These are phyloP conservation scores for Oreohelix idahoensis DNA, from an alignment of 1,140 invertebrate species.

Conservation along the genomic window DNA sequence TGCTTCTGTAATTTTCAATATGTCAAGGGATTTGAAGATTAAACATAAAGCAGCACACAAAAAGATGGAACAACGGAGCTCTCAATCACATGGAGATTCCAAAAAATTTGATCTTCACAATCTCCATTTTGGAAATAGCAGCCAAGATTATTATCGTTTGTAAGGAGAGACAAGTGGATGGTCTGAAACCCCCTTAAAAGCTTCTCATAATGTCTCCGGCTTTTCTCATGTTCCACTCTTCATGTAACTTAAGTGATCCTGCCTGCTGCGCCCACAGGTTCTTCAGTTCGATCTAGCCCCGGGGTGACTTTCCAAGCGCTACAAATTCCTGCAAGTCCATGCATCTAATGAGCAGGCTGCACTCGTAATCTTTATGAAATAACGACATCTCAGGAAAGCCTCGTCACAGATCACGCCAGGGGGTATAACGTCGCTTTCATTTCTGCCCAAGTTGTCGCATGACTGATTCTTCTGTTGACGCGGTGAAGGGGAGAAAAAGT, in stretches of 20 bases:
- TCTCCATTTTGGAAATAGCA: constrained; percentile 1
- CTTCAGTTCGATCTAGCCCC: constrained; percentile 8
- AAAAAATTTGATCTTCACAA: constrained; percentile 5
- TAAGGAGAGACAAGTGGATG: constrained; percentile 16
- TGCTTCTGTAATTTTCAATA: neutral
- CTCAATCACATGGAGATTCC: neutral
- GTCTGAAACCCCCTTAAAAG: constrained; percentile 1
- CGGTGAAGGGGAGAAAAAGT: neutral
- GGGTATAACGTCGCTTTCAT: neutral
- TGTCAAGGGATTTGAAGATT: constrained; percentile 12
- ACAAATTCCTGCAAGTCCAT: constrained; percentile 16
- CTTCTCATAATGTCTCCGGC: constrained; percentile 3
- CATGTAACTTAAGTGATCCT: constrained; percentile 13
- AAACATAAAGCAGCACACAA: neutral
- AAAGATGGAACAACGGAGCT: neutral
- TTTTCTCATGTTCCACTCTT: constrained; percentile 10
- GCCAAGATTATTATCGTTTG: constrained; percentile 8
- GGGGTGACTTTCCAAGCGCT: constrained; percentile 10
- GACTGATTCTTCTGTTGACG: constrained; percentile 3
- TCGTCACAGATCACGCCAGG: constrained; percentile 18
- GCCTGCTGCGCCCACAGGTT: constrained; percentile 2
- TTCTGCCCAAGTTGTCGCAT: neutral
- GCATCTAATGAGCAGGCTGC: constrained; percentile 13
- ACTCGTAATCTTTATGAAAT: constrained; percentile 13
- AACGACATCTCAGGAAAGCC: neutral